Percentiles rank a stretch among this genome's conserved stretches.
phyloP scores from a whole-genome alignment of 2,888 invertebrate species.

The Brachyptera risi region DNA sequence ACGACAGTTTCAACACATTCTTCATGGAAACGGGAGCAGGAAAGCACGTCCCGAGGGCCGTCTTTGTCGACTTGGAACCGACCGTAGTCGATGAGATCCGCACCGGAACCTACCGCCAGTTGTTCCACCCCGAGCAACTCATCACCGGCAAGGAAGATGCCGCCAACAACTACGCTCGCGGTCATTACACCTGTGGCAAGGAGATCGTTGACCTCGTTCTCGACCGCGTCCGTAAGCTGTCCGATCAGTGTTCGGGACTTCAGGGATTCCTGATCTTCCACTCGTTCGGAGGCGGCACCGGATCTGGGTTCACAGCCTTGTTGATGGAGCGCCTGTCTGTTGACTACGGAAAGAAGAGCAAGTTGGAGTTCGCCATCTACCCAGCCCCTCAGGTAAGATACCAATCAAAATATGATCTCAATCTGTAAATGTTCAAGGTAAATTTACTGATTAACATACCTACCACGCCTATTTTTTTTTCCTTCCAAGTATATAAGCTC shows the following conservation, averaged over 20 bases:
- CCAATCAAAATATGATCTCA: too few relatives aligned
- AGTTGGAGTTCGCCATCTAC: slow-evolving; percentile 50
- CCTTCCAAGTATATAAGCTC: too few relatives aligned
- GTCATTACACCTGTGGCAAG: slow-evolving; percentile 51
- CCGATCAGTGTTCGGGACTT: slow-evolving; percentile 41
- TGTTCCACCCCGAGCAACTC: slow-evolving; percentile 83
- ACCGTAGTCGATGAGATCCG: slow-evolving; percentile 83
- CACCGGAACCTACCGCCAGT: slow-evolving; percentile 65
- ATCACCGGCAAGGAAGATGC: slow-evolving; percentile 58
- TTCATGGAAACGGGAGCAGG: slow-evolving; percentile 93
- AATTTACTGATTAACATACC: too few relatives aligned
- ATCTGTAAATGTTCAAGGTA: too few relatives aligned
- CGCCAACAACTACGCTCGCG: slow-evolving; percentile 47
- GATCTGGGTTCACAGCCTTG: slow-evolving; percentile 43
- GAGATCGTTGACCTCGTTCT: slow-evolving; percentile 46
- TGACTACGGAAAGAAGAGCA: slow-evolving; percentile 39
- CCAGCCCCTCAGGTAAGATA: slow-evolving; percentile 51
- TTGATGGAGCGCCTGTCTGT: slow-evolving; percentile 51
- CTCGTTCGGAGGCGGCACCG: slow-evolving; percentile 45
- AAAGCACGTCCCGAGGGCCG: slow-evolving; percentile 91
- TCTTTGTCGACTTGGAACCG: slow-evolving; percentile 94
- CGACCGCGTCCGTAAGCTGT: slow-evolving; percentile 41
- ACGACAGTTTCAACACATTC: slow-evolving; percentile 94
- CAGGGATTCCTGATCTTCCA: slow-evolving; percentile 45
- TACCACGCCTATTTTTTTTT: too few relatives aligned